A percentile compares a stretch with the other conserved stretches of the same genome.
Evolutionary conservation across 1,140 invertebrate species (phyloP).

Genomic region (Panagrolaimus sp.): DNA sequence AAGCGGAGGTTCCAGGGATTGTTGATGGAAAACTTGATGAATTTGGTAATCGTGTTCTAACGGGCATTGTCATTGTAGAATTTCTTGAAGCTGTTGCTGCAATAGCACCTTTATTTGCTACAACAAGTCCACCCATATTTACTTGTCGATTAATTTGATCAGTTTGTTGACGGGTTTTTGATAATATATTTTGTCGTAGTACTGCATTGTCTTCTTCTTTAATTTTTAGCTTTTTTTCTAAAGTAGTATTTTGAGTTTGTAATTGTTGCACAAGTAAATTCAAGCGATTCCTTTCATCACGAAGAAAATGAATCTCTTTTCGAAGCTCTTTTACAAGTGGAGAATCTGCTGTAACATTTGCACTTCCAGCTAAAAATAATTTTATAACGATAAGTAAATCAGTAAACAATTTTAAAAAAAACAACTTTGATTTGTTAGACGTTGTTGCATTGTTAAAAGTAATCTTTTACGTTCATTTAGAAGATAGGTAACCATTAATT

Average conservation of each 20-base stretch:
- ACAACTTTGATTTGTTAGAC: neutral
- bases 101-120: constrained; percentile 9
- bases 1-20: constrained; percentile 3
- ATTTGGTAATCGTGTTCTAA: neutral
- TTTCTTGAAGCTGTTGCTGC: neutral
- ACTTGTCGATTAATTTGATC: neutral
- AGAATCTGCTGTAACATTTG: neutral
- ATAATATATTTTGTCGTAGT: neutral
- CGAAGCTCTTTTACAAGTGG: constrained; percentile 3
- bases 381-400: neutral
- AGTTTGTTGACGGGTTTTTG: neutral
- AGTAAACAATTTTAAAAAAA: no score
- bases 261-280: neutral
- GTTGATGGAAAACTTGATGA: constrained; percentile 9
- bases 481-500: neutral
- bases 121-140: neutral
- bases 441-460: neutral
- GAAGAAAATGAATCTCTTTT: neutral
- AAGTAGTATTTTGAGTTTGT: neutral
- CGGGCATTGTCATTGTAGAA: neutral
- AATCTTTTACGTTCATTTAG: neutral
- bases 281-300: neutral
- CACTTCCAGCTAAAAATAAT: neutral
- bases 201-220: constrained; percentile 4
- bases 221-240: neutral